These are phyloP conservation scores for Cepaea nemoralis DNA, from an alignment of 1,140 invertebrate genomes.

Conservation along the genomic window DNA sequence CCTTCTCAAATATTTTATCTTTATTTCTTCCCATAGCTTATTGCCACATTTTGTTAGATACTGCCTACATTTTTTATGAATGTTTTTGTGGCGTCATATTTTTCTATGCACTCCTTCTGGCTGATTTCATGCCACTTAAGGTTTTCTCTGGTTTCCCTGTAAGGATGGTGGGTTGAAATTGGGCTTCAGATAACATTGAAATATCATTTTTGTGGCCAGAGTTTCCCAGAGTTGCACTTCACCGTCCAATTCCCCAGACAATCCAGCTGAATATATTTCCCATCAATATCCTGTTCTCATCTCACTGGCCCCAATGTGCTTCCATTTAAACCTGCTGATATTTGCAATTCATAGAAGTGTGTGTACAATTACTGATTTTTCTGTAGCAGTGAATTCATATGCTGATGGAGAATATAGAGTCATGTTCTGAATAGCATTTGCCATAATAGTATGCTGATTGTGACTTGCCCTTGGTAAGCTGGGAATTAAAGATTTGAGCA, in stretches of 20 bases:
- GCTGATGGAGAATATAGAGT: not conserved
- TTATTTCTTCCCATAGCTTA: too few relatives aligned
- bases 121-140: too few relatives aligned
- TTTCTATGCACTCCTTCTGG: too few relatives aligned
- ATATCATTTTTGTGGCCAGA: not conserved
- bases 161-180: not conserved
- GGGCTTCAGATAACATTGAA: not conserved
- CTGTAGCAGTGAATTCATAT: not conserved
- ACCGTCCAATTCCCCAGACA: not conserved
- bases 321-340: not conserved
- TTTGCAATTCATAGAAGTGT: not conserved
- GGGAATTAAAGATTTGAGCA: too few relatives aligned
- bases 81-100: too few relatives aligned
- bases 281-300: not conserved
- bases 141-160: too few relatives aligned
- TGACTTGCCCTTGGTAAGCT: too few relatives aligned
- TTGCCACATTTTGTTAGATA: too few relatives aligned
- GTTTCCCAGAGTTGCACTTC: not conserved
- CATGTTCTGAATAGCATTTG: not conserved
- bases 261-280: not conserved
- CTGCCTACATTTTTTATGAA: too few relatives aligned
- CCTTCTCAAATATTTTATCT: too few relatives aligned
- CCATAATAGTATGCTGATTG: not conserved
- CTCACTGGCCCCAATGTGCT: not conserved
- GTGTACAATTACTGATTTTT: not conserved